These are phyloP conservation scores for Sitobion miscanthi DNA, from an alignment of 1,140 invertebrate genomes.

Conservation along the genomic window DNA sequence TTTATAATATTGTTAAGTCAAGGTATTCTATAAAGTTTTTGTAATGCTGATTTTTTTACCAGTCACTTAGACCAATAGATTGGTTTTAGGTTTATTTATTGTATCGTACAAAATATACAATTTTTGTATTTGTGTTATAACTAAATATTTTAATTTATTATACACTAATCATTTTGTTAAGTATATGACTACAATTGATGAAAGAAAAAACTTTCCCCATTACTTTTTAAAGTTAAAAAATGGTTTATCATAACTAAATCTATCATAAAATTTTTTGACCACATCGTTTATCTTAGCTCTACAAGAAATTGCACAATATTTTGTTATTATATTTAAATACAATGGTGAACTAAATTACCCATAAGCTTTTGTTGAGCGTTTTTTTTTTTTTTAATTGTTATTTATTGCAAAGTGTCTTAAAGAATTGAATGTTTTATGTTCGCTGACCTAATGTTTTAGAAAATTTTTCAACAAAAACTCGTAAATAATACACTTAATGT, in stretches of 20 bases:
- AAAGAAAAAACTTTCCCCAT: neutral
- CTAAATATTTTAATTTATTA: neutral
- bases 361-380: neutral
- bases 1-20: slow-evolving; percentile 4
- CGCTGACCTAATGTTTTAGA: neutral
- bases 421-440: neutral
- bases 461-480: neutral
- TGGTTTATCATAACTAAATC: neutral
- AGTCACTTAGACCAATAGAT: neutral
- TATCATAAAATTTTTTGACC: neutral
- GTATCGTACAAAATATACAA: slow-evolving; percentile 7
- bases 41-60: neutral
- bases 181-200: neutral
- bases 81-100: neutral
- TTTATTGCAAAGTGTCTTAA: neutral
- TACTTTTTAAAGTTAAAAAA: neutral
- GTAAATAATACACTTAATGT: neutral
- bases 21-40: neutral
- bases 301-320: neutral
- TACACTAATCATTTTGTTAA: neutral
- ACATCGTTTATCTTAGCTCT: neutral
- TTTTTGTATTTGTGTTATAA: slow-evolving; percentile 30
- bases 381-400: neutral
- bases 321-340: neutral
- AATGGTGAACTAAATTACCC: neutral